Percentiles rank a stretch among this genome's conserved stretches.
Evolutionary conservation across 2,113 vertebrate species (phyloP).

Genomic region (Coturnix japonica): DNA sequence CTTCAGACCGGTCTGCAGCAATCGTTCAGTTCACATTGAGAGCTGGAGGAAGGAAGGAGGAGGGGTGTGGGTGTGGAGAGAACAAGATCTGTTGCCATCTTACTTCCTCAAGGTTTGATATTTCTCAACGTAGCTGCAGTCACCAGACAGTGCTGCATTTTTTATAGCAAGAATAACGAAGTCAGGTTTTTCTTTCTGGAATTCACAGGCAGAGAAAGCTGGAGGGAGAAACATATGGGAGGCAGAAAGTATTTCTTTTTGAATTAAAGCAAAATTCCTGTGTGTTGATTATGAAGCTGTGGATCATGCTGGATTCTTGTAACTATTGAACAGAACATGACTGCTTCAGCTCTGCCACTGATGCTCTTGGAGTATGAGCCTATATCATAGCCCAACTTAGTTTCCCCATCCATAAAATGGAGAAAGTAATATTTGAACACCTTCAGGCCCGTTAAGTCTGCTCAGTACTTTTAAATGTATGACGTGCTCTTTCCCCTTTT

Average conservation of each 20-base stretch:
- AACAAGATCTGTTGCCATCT: constrained; percentile 1
- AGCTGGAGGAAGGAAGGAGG: not conserved
- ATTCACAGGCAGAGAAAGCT: not conserved
- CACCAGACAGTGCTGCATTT: not conserved
- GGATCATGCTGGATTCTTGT: not conserved
- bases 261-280: not conserved
- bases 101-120: constrained; percentile 39
- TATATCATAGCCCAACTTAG: not conserved
- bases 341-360: not conserved
- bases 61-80: not conserved
- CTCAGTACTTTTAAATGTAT: not conserved
- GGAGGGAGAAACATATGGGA: not conserved
- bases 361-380: not conserved
- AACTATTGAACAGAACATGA: not conserved
- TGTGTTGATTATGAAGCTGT: not conserved
- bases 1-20: not conserved
- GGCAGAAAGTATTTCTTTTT: not conserved
- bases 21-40: fast-evolving
- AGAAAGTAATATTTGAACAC: not conserved
- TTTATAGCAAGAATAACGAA: not conserved
- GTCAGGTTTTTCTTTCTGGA: not conserved
- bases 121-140: constrained; percentile 12
- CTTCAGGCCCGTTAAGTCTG: not conserved
- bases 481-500: not conserved
- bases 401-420: not conserved